Evolutionary conservation across 2,113 vertebrate genomes (phyloP), one percentile per base, ranked within the genome.

Genomic region (Psettodes erumei): DNA sequence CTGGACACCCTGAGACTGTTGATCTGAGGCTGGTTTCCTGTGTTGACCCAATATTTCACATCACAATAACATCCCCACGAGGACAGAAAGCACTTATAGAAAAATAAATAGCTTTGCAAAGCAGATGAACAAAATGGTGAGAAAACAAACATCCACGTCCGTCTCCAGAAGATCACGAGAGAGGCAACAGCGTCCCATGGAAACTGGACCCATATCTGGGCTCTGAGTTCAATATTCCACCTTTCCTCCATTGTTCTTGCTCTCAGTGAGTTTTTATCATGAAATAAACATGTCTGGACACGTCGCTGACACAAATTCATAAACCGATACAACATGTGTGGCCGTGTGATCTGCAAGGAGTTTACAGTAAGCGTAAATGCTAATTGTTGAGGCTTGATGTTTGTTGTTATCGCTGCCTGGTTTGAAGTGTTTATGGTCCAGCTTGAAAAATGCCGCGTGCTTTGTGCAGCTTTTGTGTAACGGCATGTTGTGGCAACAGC

Each of bases 101-200:
- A 95, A n/a, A 94, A 94, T 88, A 93, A 94, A 88, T 81, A 92
- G 77, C 67, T 75, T 73, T 85, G 74, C 69, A 86, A 88, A 90
- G 90, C 86, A 90, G 81, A 67, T 54, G 83, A 87, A 92, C 75
- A 93, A n/a, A n/a, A 86, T 86, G 83, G 86, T 88, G 81, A 83
- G 73, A 88, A 90, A 90, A 90, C 89, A 95, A 95, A 94, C 84
- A 93, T 93, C 85, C 79, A 47, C 37, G 58, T 85, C 77, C 33
- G 30, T 75, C 68, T 88, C 72, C 25, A 81, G 69, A 77, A 82
- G 72, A 71, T 75, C 77, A 80, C 16, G 65, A 82, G 78, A 88
- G 71, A 80, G 75, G 51, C 62, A 69, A 71, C 30, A 85, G 58
- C n/a, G 81, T 89, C 82, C 59, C 87, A 81, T 68, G 77, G 79